Evolutionary conservation across 2,888 invertebrate genomes (phyloP).

Genomic region (Ophraella communa): DNA sequence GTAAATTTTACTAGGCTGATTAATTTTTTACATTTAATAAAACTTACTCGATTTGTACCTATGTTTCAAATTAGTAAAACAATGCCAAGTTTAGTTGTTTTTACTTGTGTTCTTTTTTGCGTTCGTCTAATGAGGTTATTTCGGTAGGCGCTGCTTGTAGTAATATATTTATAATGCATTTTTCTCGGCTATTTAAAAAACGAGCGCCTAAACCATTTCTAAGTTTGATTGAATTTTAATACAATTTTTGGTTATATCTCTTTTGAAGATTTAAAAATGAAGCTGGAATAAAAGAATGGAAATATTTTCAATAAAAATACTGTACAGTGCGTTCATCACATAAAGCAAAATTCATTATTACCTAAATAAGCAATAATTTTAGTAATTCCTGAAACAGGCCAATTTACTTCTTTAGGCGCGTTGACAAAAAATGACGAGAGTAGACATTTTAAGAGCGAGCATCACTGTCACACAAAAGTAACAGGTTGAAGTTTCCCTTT

Average conservation of each 20-base stretch:
- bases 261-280: neutral
- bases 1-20: too few relatives aligned
- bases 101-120: neutral
- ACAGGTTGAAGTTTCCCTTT: too few relatives aligned
- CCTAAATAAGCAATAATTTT: too few relatives aligned
- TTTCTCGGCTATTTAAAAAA: neutral
- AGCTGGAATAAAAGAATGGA: neutral
- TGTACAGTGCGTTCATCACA: too few relatives aligned
- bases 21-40: too few relatives aligned
- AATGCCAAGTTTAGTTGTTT: neutral
- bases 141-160: neutral
- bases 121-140: neutral
- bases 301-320: neutral
- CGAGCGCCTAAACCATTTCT: neutral
- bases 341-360: too few relatives aligned
- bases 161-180: neutral
- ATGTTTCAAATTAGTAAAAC: neutral
- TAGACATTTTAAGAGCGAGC: too few relatives aligned
- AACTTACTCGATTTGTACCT: too few relatives aligned
- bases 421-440: too few relatives aligned
- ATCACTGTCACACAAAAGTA: too few relatives aligned
- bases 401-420: too few relatives aligned
- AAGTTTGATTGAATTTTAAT: constrained; percentile 1
- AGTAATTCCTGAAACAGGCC: too few relatives aligned
- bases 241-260: neutral